Conservation (phyloP, 2,113 vertebrate genomes). For the Fulmarus glacialis region DNA sequence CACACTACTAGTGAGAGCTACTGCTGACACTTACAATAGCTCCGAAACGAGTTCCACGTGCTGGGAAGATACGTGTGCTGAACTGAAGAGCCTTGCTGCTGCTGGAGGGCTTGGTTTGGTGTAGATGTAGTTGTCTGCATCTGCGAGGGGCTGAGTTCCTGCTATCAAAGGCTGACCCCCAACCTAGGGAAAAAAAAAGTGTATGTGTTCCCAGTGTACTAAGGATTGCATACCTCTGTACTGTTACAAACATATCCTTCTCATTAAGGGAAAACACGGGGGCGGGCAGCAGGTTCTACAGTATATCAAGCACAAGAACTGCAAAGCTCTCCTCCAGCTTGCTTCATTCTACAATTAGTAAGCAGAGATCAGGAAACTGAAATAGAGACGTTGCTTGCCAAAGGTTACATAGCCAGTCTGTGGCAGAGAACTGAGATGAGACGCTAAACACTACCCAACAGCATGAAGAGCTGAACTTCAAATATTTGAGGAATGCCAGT, state of each 20-base stretch:
- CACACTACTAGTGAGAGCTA: neutral
- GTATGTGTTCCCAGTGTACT: neutral
- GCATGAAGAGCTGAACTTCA: neutral
- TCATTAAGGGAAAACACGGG: neutral
- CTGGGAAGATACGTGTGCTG: slow-evolving; percentile 92
- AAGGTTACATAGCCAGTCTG: neutral
- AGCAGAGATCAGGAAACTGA: neutral
- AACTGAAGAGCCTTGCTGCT: slow-evolving; percentile 79
- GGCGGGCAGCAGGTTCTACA: rapidly evolving
- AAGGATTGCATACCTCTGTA: neutral
- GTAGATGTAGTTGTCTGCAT: slow-evolving; percentile 79
- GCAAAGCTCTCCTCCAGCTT: neutral
- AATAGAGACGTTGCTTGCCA: neutral
- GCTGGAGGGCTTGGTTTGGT: slow-evolving; percentile 83
- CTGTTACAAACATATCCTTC: neutral
- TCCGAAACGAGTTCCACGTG: slow-evolving; percentile 91
- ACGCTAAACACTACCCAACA: neutral
- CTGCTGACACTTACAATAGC: slow-evolving; percentile 86
- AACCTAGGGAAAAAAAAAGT: slow-evolving; percentile 64
- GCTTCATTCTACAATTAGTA: neutral
- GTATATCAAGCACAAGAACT: rapidly evolving
- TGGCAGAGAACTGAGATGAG: neutral
- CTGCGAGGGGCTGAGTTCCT: slow-evolving; percentile 89
- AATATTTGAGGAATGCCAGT: neutral
- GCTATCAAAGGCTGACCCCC: slow-evolving; percentile 86